Conservation (phyloP, 1,140 invertebrate genomes). For the Papilio helenus region DNA sequence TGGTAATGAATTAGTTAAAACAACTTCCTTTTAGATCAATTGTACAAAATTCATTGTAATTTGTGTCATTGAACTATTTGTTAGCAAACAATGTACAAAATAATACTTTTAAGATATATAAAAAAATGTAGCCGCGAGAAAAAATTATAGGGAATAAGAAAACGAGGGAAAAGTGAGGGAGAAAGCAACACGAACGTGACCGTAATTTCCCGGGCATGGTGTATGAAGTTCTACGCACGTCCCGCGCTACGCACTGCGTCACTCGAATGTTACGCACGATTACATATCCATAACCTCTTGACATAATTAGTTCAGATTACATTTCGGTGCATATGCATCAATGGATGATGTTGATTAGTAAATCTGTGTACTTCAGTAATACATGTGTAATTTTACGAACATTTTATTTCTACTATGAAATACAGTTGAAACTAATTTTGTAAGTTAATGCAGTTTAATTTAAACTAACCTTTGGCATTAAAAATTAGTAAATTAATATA, state of each 20-base stretch:
- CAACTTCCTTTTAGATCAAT: too few species aligned
- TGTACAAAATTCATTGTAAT: too few species aligned
- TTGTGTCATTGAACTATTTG: too few species aligned
- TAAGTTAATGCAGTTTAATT: too few species aligned
- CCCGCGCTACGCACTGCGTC: constrained; percentile 10
- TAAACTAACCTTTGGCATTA: too few species aligned
- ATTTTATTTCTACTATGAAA: too few species aligned
- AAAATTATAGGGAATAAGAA: not conserved
- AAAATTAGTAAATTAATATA: not conserved
- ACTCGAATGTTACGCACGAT: constrained; percentile 10
- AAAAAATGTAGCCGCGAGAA: not conserved
- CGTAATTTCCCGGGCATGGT: not conserved
- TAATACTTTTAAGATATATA: not conserved
- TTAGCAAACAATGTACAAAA: too few species aligned
- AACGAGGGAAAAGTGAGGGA: not conserved
- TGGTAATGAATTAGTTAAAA: too few species aligned
- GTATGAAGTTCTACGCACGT: constrained; percentile 13
- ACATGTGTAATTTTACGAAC: not conserved
- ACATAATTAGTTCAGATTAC: not conserved
- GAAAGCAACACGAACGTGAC: not conserved
- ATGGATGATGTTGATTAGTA: not conserved
- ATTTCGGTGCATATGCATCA: not conserved
- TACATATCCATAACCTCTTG: not conserved
- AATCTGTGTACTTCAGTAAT: not conserved
- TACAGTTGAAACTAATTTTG: too few species aligned